Percentiles rank a stretch among this genome's conserved stretches.
Evolutionary conservation across 92 coral and sea anemone species (phyloP).

Genomic region (Epizoanthus stellaris): DNA sequence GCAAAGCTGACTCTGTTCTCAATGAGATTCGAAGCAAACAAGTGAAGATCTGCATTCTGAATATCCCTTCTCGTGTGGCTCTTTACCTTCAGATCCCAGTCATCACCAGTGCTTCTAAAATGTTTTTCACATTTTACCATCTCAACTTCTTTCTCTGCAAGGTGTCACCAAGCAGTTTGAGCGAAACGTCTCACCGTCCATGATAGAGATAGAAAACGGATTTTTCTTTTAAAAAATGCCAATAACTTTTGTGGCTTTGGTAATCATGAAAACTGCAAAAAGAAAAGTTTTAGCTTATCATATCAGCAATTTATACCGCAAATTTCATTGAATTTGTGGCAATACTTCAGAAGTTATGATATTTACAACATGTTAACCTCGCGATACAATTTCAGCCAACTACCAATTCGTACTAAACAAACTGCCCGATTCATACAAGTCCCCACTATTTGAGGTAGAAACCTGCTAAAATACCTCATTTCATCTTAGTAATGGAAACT

Average conservation of each 20-base stretch:
- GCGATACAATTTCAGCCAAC: slow-evolving; percentile 1
- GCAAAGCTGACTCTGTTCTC: slow-evolving; percentile 64
- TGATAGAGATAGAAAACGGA: slow-evolving; percentile 4
- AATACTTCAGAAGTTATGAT: slow-evolving; percentile 16
- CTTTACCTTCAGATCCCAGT: slow-evolving; percentile 54
- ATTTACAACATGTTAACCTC: neutral
- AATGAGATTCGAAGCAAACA: slow-evolving; percentile 66
- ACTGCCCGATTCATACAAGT: neutral
- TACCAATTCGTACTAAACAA: slow-evolving; percentile 12
- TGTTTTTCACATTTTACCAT: slow-evolving; percentile 47
- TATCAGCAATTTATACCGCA: neutral
- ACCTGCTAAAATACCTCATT: neutral
- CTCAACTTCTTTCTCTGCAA: slow-evolving; percentile 56
- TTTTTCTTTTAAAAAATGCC: no score
- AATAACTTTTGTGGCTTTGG: neutral
- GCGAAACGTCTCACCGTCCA: slow-evolving; percentile 45
- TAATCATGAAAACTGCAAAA: slow-evolving; percentile 3
- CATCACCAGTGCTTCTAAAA: slow-evolving; percentile 69
- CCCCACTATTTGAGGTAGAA: slow-evolving; percentile 8
- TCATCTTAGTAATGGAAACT: neutral
- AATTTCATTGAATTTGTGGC: slow-evolving; percentile 27
- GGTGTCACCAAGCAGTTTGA: slow-evolving; percentile 60
- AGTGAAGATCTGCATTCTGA: slow-evolving; percentile 68
- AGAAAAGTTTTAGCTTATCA: neutral
- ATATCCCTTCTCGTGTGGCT: slow-evolving; percentile 65